Evolutionary conservation across 2,888 invertebrate genomes (phyloP), one percentile per base, ranked within the genome.

Genomic region (Dermolepida albohirtum): DNA sequence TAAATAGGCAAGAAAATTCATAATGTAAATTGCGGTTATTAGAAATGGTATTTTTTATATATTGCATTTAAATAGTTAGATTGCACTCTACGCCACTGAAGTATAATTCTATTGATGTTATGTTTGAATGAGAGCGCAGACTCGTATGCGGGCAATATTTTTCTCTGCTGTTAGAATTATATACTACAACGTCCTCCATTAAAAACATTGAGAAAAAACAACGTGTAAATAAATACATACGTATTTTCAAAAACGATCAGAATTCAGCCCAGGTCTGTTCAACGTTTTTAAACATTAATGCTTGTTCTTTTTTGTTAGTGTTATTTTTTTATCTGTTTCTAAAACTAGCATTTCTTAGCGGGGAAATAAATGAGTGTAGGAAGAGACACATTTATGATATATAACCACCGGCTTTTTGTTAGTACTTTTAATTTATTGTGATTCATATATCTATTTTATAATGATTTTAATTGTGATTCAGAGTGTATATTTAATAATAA

Each of bases 381-480:
- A 41, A 22, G 43, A 16, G n/a, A 22, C 41, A 22, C 41, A 50
- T 50, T 50, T 29, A 16, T 52, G 5, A 29, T 52, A 5, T 29
- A 34, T 10, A 39, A 8, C 12, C 49, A 54, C 64, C 64, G 64
- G 64, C 64, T 64, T 64, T 64, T 64, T 44, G 34, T 43, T 54
- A 44, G 34, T 43, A 64, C 34, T 62, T 62, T 62, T 62, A 62
- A 49, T 62, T 17, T 47, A 62, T 14, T 62, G 47, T 47, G 47
- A 34, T 47, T 16, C 12, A 62, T 16, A 16, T 54, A 49, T 62
- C 8, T 47, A 34, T 47, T 62, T 62, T 62, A 64, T 11, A 40
- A 64, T 64, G 64, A 44, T 52, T 54, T 51, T 64, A 64, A 64
- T 64, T 16, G 52, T 44, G 12, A 34, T 64, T 39, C 64, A 64